These are phyloP conservation scores for Acropora tenuis DNA, from an alignment of 64 coral and sea anemone genomes.

Conservation along the genomic window DNA sequence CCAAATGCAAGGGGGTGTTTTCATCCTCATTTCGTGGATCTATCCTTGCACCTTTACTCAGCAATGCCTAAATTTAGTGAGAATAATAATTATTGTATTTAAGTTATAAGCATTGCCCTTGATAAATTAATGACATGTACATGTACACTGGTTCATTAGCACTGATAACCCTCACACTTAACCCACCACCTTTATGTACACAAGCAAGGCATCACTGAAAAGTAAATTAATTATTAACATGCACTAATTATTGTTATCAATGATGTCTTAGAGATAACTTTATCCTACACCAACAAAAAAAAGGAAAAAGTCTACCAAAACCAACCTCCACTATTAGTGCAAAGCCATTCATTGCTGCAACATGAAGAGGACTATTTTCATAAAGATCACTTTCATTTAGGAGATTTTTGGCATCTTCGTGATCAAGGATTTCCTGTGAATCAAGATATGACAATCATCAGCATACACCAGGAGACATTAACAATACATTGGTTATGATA, in stretches of 20 bases:
- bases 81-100: too few species aligned
- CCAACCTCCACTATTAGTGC: slow-evolving; percentile 49
- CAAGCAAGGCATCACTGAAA: too few species aligned
- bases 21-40: slow-evolving; percentile 86
- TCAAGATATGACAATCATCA: neutral
- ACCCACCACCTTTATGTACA: too few species aligned
- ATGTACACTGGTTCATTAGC: too few species aligned
- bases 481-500: too few species aligned
- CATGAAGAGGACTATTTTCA: slow-evolving; percentile 69
- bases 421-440: slow-evolving; percentile 44
- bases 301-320: neutral
- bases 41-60: slow-evolving; percentile 73
- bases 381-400: slow-evolving; percentile 71
- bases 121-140: too few species aligned
- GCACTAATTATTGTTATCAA: too few species aligned
- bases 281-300: neutral
- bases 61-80: slow-evolving; percentile 52
- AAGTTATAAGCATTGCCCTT: too few species aligned
- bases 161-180: too few species aligned
- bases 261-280: neutral
- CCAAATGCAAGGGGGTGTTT: slow-evolving; percentile 88
- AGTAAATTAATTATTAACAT: too few species aligned
- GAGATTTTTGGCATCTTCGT: slow-evolving; percentile 43
- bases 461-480: too few species aligned
- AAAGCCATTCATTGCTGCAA: slow-evolving; percentile 74